Evolutionary conservation across 2,888 invertebrate genomes (phyloP).

Genomic region (Aquatica leii): DNA sequence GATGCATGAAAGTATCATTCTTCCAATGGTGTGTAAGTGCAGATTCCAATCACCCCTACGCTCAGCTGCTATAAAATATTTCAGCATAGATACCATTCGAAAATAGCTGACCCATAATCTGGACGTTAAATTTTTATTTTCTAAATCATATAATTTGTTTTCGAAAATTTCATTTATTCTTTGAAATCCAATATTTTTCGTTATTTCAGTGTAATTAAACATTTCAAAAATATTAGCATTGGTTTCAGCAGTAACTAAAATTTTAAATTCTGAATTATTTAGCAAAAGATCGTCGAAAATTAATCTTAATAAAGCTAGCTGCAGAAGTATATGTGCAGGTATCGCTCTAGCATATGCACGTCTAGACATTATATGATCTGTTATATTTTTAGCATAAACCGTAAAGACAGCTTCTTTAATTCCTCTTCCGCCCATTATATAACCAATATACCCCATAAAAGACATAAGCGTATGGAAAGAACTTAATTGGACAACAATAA

Average conservation of each 20-base stretch:
- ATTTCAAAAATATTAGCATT: background rate
- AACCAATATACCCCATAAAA: slow-evolving; percentile 11
- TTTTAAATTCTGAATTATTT: no score
- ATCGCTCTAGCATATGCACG: slow-evolving; percentile 6
- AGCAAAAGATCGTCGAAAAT: no score
- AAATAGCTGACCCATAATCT: no score
- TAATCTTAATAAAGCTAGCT: no score
- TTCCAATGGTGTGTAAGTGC: no score
- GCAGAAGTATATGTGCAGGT: background rate
- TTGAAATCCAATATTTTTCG: background rate
- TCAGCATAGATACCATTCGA: slow-evolving; percentile 25
- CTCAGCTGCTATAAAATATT: background rate
- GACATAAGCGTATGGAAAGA: slow-evolving; percentile 16
- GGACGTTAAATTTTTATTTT: no score
- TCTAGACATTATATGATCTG: no score
- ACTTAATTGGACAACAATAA: slow-evolving; percentile 1
- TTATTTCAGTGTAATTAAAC: no score
- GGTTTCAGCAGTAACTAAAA: background rate
- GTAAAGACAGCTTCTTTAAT: slow-evolving; percentile 10
- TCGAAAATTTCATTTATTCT: background rate
- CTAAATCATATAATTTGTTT: no score
- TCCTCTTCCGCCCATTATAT: slow-evolving; percentile 11
- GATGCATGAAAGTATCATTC: slow-evolving; percentile 46
- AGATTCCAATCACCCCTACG: background rate
- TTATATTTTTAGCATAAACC: background rate